Evolutionary conservation across 2,888 invertebrate genomes (phyloP), one percentile per base, ranked within the genome.

Genomic region (Bursaphelenchus okinawaensis): DNA sequence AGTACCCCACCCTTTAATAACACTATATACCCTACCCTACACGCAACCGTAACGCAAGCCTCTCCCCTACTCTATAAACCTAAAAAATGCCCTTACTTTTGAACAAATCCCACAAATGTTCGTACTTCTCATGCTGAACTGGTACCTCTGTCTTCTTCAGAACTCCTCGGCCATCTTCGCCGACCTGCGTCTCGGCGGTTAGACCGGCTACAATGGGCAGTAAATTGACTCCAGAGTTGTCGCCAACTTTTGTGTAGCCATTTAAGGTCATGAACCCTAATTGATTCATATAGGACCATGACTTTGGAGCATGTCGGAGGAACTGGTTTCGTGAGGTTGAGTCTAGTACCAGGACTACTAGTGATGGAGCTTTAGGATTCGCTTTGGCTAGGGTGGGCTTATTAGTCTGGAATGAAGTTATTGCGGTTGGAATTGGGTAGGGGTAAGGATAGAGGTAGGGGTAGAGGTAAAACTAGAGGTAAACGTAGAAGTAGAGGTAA

Each of bases 201-300:
- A 55, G 55, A 8, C 70, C 70, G 0, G 67, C 70, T 7, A 70
- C 54, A n/a, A 72, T 55, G 0, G 93, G 90, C 8, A 90, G 87
- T 66, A 94, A 83, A 83, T 94, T 94, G 0, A 92, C 92, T 83
- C 90, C 93, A 0, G 93, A 93, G 83, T 93, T 94, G 83, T 93
- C 93, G 1, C 89, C 93, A 7, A 94, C 90, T 87, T 93, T 94
- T 82, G 90, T 92, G 83, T 91, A 93, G 7, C 93, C 93, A 71
- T 89, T 84, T 81, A 94, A 86, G 82, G 91, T 91, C 59, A 90
- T 87, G 31, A 89, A 89, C 12, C 87, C 87, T 68, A 90, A 86
- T 20, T 87, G 83, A 66, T 87, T 85, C 59, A 91, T 84, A 73
- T 86, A 87, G 1, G 85, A 82, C 19, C 87, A 84, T 0, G 91